These are phyloP conservation scores for Gastrophryne carolinensis DNA, from an alignment of 2,797 vertebrate species.

Conservation along the genomic window DNA sequence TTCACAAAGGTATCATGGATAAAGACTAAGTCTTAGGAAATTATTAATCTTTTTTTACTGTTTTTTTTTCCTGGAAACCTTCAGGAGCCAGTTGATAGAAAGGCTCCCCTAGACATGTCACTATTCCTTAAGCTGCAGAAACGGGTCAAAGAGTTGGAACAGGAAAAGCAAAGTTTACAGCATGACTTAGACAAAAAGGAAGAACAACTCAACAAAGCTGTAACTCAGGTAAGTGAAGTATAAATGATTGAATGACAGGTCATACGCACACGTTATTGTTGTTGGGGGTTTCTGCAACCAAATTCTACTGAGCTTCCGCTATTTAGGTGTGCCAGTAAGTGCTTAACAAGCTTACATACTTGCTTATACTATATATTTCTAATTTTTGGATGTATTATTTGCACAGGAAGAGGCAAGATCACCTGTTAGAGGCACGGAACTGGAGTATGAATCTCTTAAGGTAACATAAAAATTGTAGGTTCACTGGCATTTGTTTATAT, in stretches of 20 bases:
- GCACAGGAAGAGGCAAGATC: constrained; percentile 80
- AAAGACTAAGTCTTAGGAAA: no score
- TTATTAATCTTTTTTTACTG: no score
- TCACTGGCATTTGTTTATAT: no score
- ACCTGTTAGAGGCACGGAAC: constrained; percentile 87
- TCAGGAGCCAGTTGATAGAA: constrained; percentile 78
- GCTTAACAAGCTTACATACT: no score
- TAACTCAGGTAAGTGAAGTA: constrained; percentile 67
- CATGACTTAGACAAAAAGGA: constrained; percentile 93
- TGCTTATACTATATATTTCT: no score
- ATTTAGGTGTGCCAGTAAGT: no score
- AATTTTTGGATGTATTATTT: constrained; percentile 30
- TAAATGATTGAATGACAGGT: background rate
- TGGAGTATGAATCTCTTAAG: constrained; percentile 98
- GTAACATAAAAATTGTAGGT: constrained; percentile 69
- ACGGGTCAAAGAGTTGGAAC: constrained; percentile 90
- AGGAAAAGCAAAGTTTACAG: constrained; percentile 91
- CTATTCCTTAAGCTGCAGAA: constrained; percentile 97
- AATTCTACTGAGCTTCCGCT: no score
- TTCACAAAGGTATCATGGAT: no score
- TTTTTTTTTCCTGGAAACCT: background rate
- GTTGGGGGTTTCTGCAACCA: no score
- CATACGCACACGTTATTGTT: no score
- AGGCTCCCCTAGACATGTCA: constrained; percentile 86
- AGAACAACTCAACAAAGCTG: constrained; percentile 87